These are phyloP conservation scores for Megalops cyprinoides DNA, from an alignment of 2,797 vertebrate species.

Conservation along the genomic window DNA sequence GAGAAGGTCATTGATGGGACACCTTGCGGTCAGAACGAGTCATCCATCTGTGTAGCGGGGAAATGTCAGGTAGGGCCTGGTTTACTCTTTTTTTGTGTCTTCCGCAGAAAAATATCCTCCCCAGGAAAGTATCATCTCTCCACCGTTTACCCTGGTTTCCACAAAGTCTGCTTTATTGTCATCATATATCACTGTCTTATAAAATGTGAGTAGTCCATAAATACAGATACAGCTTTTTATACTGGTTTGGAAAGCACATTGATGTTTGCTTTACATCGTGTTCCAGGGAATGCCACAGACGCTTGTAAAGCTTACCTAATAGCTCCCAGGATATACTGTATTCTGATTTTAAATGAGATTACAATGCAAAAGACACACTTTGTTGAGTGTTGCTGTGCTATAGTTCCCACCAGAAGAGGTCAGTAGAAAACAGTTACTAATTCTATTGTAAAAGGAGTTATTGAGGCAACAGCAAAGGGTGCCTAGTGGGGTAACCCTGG, in stretches of 20 bases:
- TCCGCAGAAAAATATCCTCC: not conserved
- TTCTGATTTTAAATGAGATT: not conserved
- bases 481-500: not conserved
- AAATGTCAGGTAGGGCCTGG: slow-evolving; percentile 83
- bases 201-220: slow-evolving; percentile 6
- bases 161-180: not conserved
- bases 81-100: too few species aligned
- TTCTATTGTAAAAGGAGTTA: not conserved
- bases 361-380: not conserved
- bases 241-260: not conserved
- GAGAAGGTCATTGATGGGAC: slow-evolving; percentile 90
- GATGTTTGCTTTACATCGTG: not conserved
- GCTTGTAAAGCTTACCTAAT: not conserved
- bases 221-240: not conserved
- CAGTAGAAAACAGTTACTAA: slow-evolving; percentile 51
- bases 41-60: slow-evolving; percentile 84
- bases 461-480: not conserved
- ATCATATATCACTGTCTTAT: not conserved
- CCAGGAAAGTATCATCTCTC: not conserved
- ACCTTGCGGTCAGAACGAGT: slow-evolving; percentile 82
- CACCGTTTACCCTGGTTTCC: slow-evolving; percentile 1
- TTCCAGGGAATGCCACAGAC: not conserved
- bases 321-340: not conserved
- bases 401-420: slow-evolving; percentile 61
- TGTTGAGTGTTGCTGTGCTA: not conserved